Percentiles rank a stretch among this genome's conserved stretches.
These are phyloP conservation scores for Anadara kagoshimensis DNA, from an alignment of 1,140 invertebrate species.

Conservation along the genomic window DNA sequence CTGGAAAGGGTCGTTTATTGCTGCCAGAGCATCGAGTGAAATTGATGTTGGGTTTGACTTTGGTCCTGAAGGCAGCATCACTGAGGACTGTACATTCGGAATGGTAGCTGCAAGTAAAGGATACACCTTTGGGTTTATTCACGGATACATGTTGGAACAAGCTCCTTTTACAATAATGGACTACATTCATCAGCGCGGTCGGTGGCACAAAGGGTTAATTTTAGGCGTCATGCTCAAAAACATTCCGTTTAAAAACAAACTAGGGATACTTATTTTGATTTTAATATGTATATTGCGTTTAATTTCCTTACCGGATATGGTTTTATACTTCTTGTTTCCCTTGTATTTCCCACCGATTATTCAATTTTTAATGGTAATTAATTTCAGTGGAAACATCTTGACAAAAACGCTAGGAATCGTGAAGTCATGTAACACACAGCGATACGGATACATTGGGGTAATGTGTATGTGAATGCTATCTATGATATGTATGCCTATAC, in stretches of 20 bases:
- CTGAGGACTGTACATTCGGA: conserved; percentile 97
- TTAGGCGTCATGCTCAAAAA: conserved; percentile 92
- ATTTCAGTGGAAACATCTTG: conserved; percentile 93
- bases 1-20: conserved; percentile 85
- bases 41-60: conserved; percentile 95
- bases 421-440: conserved; percentile 94
- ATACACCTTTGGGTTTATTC: conserved; percentile 75
- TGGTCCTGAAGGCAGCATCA: conserved; percentile 95
- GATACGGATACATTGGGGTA: conserved; percentile 88
- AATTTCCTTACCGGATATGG: conserved; percentile 90
- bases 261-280: conserved; percentile 90
- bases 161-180: conserved; percentile 96
- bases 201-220: conserved; percentile 97
- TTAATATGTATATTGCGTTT: conserved; percentile 98
- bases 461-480: conserved; percentile 76
- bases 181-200: conserved; percentile 95
- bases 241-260: conserved; percentile 89
- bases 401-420: conserved; percentile 96
- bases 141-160: conserved; percentile 97
- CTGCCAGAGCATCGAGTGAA: conserved; percentile 88
- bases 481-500: conserved; percentile 39
- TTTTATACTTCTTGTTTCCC: conserved; percentile 88
- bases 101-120: conserved; percentile 84
- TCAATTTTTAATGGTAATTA: conserved; percentile 91
- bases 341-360: conserved; percentile 83